Percentiles rank a stretch among this genome's conserved stretches.
phyloP scores from a whole-genome alignment of 2,797 vertebrate species.

The Gallinago stenura region DNA sequence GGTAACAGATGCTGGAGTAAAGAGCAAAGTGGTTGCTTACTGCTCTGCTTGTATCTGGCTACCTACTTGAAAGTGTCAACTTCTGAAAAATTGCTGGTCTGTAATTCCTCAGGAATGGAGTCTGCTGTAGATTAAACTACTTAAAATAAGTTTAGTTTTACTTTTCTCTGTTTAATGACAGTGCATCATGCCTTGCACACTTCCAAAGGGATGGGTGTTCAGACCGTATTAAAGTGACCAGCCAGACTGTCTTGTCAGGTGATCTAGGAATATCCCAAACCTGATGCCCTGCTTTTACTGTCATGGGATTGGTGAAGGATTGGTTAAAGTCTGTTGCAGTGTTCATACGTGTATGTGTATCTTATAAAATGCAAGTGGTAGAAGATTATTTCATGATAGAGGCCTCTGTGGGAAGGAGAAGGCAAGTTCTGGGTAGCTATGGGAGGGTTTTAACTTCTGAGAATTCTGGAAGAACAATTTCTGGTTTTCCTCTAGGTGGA shows the following conservation, averaged over 20 bases:
- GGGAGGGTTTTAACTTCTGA: background rate
- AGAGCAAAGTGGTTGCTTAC: background rate
- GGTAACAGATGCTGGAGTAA: background rate
- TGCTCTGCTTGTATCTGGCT: background rate
- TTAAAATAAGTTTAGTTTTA: background rate
- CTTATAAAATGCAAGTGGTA: background rate
- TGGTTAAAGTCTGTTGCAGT: background rate
- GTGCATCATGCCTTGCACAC: background rate
- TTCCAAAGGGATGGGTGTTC: background rate
- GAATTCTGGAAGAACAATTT: background rate
- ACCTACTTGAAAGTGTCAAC: background rate
- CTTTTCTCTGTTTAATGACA: background rate
- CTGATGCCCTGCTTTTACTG: background rate
- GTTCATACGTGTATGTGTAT: background rate
- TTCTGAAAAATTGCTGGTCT: background rate
- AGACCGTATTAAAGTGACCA: background rate
- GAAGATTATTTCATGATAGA: background rate
- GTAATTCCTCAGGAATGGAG: background rate
- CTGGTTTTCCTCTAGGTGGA: slow-evolving; percentile 85
- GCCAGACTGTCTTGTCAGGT: background rate
- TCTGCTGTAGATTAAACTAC: background rate
- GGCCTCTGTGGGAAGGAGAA: background rate
- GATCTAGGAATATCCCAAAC: background rate
- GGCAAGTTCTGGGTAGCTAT: background rate
- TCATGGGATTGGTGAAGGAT: background rate